Base-by-base conservation (phyloP, 2,113 vertebrate genomes). In the Tetrax tetrax region DNA sequence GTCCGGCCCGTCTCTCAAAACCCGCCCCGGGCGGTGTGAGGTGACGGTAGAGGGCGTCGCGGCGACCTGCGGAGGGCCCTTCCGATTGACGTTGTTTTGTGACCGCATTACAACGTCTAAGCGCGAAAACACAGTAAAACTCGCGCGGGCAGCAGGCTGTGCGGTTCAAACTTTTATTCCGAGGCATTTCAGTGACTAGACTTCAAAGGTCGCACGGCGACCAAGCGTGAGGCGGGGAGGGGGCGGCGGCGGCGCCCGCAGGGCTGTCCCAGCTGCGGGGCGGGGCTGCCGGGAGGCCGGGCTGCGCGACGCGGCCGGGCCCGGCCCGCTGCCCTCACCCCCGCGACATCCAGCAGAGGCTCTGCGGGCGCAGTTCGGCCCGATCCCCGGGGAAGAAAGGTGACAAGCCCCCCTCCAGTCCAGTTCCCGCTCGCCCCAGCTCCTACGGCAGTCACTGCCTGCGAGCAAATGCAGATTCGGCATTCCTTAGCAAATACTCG, bases 151-250 rank as follows among this genome's bases (percentile, higher is more conserved):
- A 80, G 65, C 38, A 10, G 31, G 10, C 91, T 69, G 29, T 19
- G 57, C 14, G 7, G 54, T 27, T 86, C 84, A 84, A 29, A 72
- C 61, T 76, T 97, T 95, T 97, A 96, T 97, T 91, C 18, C 80
- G 83, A 96, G 79, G 89, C 93, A 97, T 95, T 94, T 96, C 87
- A 93, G 83, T 45, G 85, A 82, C 63, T 35, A 68, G 56, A 59
- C 35, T 74, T 43, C 8, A 15, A 64, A 56, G 69, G 25, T 64
- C 18, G 29, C 59, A 5, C 27, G 38, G 35, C 19, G 35, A n/a
- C 48, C 24, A 20, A 41, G 41, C 11, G 51, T 63, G 69, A 51
- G 4, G 23, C 22, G 89, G 64, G 8, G 17, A 22, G 60, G 54
- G 25, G 63, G 53, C 60, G 1, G 27, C 13, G 50, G 12, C 27